Base-by-base conservation (phyloP, 2,888 invertebrate genomes). In the Ceriagrion tenellum region DNA sequence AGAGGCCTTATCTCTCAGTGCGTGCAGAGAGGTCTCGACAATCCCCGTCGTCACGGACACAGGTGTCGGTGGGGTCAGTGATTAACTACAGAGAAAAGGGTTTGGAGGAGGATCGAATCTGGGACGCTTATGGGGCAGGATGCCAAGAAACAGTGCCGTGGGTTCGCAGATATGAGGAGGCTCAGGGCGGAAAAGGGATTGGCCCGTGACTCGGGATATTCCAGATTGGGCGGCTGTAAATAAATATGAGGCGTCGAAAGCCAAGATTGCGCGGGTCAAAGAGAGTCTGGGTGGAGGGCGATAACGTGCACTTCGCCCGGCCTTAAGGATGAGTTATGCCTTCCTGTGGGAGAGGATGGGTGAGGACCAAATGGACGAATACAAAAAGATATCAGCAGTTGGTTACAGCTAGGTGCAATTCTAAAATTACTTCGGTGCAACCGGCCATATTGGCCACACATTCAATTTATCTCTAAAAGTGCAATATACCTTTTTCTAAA, bases 241-340 rank as follows among this genome's bases (percentile, higher is more conserved):
- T 81, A 81, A 81, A 81, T 81, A 81, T 81, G 81, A 81, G 81
- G 30, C 35, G 81, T 4, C 18, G 81, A 81, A 81, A 81, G 81
- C 16, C 69, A 81, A 30, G 81, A 81, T 81, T 81, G 81, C 35
- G 30, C 12, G 81, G 35, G 1, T 6, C 81, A 35, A 30, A 81
- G 81, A 81, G 81, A 35, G 35, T 30, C 35, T 81, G 81, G 30
- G 13, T 81, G 18, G 30, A 18, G 35, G 35, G 16, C 35, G 81
- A 81, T 81, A 81, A 81, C 30, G 35, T 10, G 81, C 13, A 81
- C 16, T 26, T 23, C 35, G 35, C 13, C 35, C 35, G 10, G 12
- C 8, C 81, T 81, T 35, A 69, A 81, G 81, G 81, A 16, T 81
- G 81, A 81, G 16, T 81, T 81, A 81, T 81, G 26, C 30, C 30